Evolutionary conservation across 2,888 invertebrate genomes (phyloP), one percentile per base, ranked within the genome.

Genomic region (Aphrophora alni): DNA sequence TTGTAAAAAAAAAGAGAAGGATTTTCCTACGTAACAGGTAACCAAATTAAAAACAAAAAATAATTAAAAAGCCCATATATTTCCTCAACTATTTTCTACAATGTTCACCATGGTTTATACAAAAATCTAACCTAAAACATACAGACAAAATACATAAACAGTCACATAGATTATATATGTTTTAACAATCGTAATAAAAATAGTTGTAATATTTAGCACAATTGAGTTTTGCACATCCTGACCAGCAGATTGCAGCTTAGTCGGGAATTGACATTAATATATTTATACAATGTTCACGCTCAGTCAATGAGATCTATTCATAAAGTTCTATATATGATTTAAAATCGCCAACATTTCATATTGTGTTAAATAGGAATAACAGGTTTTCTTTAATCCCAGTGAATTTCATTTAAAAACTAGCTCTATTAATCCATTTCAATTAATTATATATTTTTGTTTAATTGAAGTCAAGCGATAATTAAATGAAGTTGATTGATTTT

Each of bases 121-220:
- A 59, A 59, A 59, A 59, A 3, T 4, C 59, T 59, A 59, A 3
- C 21, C 59, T 59, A 59, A 5, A 5, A n/a, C n/a, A 59, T 59
- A 59, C 59, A 59, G 59, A 59, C 59, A 59, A 59, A n/a, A 21
- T 59, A 59, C 59, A 59, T 59, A 59, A n/a, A 59, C 59, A 59
- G 59, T 59, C 59, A 59, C 59, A 59, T 59, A 59, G 59, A 59
- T 59, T 59, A 59, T 59, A 59, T 59, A 59, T 59, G 59, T 59
- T 59, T 21, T 59, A 59, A 59, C 59, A 59, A 59, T 59, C 21
- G 59, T 59, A 59, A 12, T 59, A 59, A 59, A 59, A 59, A 59
- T 59, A 59, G 59, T 59, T 59, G 44, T 44, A 59, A 59, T 59
- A 59, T 59, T 59, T 59, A 59, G 59, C 59, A 59, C 59, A 59